Evolutionary conservation across 2,888 invertebrate genomes (phyloP).

Genomic region (Cerastis leucographa): DNA sequence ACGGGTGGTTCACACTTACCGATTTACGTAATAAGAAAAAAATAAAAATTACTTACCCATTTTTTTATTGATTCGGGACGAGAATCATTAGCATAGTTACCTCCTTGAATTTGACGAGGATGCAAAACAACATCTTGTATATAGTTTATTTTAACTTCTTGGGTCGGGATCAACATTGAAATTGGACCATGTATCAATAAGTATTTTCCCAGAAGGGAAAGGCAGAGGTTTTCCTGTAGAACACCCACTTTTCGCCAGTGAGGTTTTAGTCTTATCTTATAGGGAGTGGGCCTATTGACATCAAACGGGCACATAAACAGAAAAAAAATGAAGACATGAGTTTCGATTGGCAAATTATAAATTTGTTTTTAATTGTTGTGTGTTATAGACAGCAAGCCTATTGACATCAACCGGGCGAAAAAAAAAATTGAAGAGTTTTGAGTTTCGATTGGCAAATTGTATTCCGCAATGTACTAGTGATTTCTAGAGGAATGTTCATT

Average conservation of each 20-base stretch:
- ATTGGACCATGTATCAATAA: neutral
- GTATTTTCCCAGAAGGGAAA: neutral
- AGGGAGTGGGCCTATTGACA: neutral
- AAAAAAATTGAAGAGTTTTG: neutral
- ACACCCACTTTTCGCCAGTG: neutral
- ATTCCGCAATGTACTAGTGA: neutral
- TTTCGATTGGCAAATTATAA: slow-evolving; percentile 6
- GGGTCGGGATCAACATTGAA: neutral
- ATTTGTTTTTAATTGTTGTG: too few species aligned
- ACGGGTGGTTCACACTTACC: too few species aligned
- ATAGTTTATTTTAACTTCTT: slow-evolving; percentile 13
- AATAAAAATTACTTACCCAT: too few species aligned
- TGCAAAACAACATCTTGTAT: too few species aligned
- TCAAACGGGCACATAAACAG: too few species aligned
- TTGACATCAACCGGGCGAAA: neutral
- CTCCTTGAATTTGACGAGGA: too few species aligned
- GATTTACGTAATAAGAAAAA: too few species aligned
- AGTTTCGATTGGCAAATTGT: slow-evolving; percentile 5
- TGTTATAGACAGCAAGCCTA: too few species aligned
- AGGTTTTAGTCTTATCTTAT: neutral
- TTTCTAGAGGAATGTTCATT: slow-evolving; percentile 22
- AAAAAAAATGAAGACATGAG: too few species aligned
- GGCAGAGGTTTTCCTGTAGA: neutral
- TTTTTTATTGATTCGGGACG: too few species aligned
- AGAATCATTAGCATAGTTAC: too few species aligned